Percentiles rank a stretch among this genome's conserved stretches.
Conservation (phyloP, 53 echinoderm and acorn worm genomes). For the Arbacia lixula region DNA sequence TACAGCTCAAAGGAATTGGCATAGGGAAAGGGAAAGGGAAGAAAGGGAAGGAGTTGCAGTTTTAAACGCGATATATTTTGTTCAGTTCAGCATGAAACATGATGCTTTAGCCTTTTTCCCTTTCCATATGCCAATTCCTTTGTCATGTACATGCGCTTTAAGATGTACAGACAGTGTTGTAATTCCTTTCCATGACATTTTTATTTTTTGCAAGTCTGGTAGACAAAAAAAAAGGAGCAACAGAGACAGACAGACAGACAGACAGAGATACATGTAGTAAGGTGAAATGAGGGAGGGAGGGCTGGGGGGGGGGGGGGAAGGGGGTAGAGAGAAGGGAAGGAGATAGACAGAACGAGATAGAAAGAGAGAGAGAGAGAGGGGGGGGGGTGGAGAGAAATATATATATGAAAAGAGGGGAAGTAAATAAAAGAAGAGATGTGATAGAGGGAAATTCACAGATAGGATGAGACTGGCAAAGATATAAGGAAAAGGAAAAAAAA, state of each 20-base stretch:
- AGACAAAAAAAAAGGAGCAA: neutral
- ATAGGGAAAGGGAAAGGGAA: no score
- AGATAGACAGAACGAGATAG: neutral
- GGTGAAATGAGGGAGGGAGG: neutral
- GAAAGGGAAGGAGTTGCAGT: no score
- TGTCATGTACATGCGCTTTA: neutral
- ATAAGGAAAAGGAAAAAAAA: no score
- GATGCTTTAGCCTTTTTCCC: no score
- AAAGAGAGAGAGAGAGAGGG: neutral
- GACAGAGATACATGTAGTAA: no score
- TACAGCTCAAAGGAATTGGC: no score
- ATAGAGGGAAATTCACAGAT: no score
- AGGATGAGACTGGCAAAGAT: no score
- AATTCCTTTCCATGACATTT: no score
- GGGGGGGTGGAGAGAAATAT: neutral
- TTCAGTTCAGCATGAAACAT: no score
- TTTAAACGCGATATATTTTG: no score
- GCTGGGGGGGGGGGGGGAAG: neutral
- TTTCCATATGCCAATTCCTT: neutral
- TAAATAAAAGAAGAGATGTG: neutral
- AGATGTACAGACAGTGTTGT: no score
- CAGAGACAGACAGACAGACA: neutral
- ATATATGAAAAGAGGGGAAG: neutral
- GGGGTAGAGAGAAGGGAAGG: neutral
- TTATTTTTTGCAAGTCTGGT: neutral